A percentile compares a stretch with the other conserved stretches of the same genome.
phyloP scores from a whole-genome alignment of 2,888 invertebrate genomes.

The Microchrysa polita region DNA sequence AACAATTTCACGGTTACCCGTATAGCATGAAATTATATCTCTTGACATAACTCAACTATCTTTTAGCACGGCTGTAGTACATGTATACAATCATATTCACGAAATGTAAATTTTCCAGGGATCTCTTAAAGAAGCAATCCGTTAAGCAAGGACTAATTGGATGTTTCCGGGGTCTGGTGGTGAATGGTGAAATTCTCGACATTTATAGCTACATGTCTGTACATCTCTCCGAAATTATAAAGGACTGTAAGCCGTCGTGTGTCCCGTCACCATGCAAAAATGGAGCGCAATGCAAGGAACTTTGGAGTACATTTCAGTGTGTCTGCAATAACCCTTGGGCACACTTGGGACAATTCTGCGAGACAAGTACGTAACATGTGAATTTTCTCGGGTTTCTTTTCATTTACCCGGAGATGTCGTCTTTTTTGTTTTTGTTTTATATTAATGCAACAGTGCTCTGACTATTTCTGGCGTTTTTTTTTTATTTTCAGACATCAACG shows the following conservation, averaged over 20 bases:
- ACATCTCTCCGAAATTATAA: conserved; percentile 89
- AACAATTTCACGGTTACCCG: neutral
- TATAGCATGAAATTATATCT: neutral
- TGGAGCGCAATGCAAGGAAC: conserved; percentile 87
- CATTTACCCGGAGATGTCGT: neutral
- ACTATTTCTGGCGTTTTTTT: conserved; percentile 54
- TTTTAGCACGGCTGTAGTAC: too few relatives aligned
- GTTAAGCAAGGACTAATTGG: conserved; percentile 91
- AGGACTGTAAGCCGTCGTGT: conserved; percentile 93
- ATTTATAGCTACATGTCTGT: conserved; percentile 94
- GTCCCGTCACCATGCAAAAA: conserved; percentile 94
- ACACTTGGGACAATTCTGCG: conserved; percentile 88
- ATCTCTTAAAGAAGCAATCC: conserved; percentile 81
- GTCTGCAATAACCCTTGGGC: conserved; percentile 94
- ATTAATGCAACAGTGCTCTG: conserved; percentile 14
- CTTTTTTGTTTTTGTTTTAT: conserved; percentile 30
- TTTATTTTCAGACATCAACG: conserved; percentile 80
- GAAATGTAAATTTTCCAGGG: conserved; percentile 65
- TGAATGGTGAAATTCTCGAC: conserved; percentile 90
- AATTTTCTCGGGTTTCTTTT: neutral
- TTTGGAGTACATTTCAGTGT: conserved; percentile 93
- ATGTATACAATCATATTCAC: too few relatives aligned
- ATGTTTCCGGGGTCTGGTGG: conserved; percentile 90
- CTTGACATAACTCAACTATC: neutral
- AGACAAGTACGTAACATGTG: conserved; percentile 77